These are phyloP conservation scores for Melanchra persicariae DNA, from an alignment of 2,888 invertebrate genomes.

Conservation along the genomic window DNA sequence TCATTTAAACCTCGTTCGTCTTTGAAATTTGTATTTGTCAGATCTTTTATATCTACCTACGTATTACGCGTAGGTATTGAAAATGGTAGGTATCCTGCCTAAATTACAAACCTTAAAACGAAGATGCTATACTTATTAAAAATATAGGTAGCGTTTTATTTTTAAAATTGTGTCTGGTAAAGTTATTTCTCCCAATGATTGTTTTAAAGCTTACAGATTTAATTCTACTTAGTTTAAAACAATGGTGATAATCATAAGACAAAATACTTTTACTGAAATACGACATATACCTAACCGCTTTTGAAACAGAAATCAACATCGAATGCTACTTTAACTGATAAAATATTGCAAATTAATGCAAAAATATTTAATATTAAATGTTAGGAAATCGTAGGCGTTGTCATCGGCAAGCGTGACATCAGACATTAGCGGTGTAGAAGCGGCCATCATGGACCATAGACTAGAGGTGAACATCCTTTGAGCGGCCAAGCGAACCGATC, in stretches of 20 bases:
- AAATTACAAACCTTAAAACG: not conserved
- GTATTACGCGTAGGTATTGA: too few relatives aligned
- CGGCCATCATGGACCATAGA: constrained; percentile 57
- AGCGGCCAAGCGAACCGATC: constrained; percentile 76
- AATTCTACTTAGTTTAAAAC: constrained; percentile 14
- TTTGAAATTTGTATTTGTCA: constrained; percentile 36
- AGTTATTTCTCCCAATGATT: not conserved
- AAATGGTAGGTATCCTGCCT: not conserved
- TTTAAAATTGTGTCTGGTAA: not conserved
- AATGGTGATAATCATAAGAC: constrained; percentile 5
- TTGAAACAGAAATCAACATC: constrained; percentile 17
- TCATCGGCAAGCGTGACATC: constrained; percentile 81
- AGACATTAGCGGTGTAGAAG: constrained; percentile 75
- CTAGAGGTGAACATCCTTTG: constrained; percentile 86
- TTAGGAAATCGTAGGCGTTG: constrained; percentile 63
- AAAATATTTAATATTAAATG: constrained; percentile 59
- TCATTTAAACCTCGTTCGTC: constrained; percentile 60
- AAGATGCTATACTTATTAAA: not conserved
- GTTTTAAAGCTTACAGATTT: not conserved
- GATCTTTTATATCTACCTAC: not conserved
- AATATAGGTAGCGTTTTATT: not conserved
- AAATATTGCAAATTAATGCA: constrained; percentile 58
- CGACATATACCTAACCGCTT: not conserved
- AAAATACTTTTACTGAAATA: constrained; percentile 3
- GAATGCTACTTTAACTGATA: constrained; percentile 28